Conservation (phyloP, 2,888 invertebrate species). For the Candidula unifasciata region DNA sequence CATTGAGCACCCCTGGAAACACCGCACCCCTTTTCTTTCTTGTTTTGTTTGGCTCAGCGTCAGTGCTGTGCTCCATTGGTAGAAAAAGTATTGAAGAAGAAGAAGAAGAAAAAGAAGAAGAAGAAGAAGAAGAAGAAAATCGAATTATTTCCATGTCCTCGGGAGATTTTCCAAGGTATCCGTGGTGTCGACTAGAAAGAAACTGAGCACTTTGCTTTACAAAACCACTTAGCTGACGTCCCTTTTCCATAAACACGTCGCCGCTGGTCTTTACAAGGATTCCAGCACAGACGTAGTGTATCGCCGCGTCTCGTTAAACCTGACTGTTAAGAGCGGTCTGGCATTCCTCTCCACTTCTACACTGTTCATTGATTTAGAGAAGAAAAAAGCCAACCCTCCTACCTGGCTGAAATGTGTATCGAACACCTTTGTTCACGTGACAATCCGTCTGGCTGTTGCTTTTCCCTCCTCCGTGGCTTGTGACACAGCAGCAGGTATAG, state of each 20-base stretch:
- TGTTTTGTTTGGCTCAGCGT: too few species aligned
- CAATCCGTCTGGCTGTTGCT: constrained; percentile 41
- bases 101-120: too few species aligned
- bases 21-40: too few species aligned
- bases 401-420: constrained; percentile 32
- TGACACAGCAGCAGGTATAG: constrained; percentile 12
- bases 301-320: not conserved
- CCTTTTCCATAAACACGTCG: not conserved
- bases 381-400: not conserved
- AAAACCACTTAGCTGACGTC: not conserved
- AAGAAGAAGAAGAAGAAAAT: too few species aligned
- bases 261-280: not conserved
- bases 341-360: not conserved
- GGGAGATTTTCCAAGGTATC: too few species aligned
- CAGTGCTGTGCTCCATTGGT: too few species aligned
- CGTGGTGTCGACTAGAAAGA: too few species aligned
- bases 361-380: constrained; percentile 2
- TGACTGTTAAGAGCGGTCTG: not conserved
- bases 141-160: too few species aligned
- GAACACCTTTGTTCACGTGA: constrained; percentile 60
- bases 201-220: not conserved
- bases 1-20: too few species aligned
- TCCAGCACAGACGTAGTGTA: not conserved
- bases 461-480: constrained; percentile 45
- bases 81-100: too few species aligned